phyloP scores from a whole-genome alignment of 2,888 invertebrate species.

The Piscicola geometra region DNA sequence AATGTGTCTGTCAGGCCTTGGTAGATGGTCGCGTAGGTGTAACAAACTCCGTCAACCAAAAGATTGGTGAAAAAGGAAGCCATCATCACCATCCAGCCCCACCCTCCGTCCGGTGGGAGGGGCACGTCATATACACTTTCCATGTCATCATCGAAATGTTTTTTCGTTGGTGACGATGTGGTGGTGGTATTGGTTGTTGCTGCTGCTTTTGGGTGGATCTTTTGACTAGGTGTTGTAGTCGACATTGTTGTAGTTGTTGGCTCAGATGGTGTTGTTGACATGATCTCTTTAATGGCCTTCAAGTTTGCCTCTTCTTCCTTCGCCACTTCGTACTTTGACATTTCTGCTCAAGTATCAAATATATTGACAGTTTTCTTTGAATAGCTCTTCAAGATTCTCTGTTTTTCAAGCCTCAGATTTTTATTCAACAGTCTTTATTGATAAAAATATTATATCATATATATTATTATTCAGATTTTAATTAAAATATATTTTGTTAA shows the following conservation, averaged over 20 bases:
- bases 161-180: background rate
- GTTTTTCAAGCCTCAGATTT: too few species aligned
- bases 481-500: too few species aligned
- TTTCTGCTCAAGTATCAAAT: too few species aligned
- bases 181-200: too few species aligned
- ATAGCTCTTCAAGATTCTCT: too few species aligned
- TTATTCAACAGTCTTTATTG: too few species aligned
- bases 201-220: too few species aligned
- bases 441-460: too few species aligned
- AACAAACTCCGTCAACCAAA: constrained; percentile 37
- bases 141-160: constrained; percentile 5
- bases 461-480: too few species aligned
- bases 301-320: background rate
- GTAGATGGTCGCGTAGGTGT: constrained; percentile 36
- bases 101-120: constrained; percentile 37
- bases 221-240: too few species aligned
- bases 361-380: too few species aligned
- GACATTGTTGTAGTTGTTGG: too few species aligned
- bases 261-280: background rate
- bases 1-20: constrained; percentile 65
- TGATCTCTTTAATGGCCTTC: background rate
- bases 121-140: constrained; percentile 32
- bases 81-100: constrained; percentile 36
- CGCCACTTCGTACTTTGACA: background rate
- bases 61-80: constrained; percentile 38